Evolutionary conservation across 2,797 vertebrate genomes (phyloP).

Genomic region (Ptychobarbus kaznakovi): DNA sequence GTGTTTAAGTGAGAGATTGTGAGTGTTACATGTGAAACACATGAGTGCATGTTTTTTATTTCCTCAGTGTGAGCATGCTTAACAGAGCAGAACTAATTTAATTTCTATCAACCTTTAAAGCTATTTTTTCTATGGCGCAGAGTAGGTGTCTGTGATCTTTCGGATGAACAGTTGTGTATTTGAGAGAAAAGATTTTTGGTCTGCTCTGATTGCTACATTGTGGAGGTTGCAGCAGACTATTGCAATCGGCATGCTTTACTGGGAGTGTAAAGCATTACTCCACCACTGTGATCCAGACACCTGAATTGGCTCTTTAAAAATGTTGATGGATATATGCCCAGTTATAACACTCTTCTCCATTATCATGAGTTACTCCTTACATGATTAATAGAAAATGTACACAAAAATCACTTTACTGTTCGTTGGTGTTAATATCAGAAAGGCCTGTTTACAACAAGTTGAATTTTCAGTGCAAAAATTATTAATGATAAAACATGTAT

Average conservation of each 20-base stretch:
- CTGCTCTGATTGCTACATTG: slow-evolving; percentile 4
- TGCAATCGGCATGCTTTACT: background rate
- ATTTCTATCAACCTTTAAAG: slow-evolving; percentile 43
- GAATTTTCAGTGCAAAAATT: background rate
- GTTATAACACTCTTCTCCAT: background rate
- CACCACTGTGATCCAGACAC: slow-evolving; percentile 15
- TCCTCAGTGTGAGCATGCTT: slow-evolving; percentile 12
- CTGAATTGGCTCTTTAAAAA: slow-evolving; percentile 21
- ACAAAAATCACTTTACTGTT: background rate
- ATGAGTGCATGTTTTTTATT: slow-evolving; percentile 12
- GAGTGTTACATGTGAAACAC: slow-evolving; percentile 11
- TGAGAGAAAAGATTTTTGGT: background rate
- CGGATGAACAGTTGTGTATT: background rate
- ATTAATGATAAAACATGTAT: background rate
- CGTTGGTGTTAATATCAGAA: background rate
- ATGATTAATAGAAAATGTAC: slow-evolving; percentile 24
- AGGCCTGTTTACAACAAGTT: too few species aligned
- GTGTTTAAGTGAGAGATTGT: slow-evolving; percentile 14
- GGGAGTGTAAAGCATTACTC: background rate
- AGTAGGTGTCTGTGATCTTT: slow-evolving; percentile 19
- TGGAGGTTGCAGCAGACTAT: background rate
- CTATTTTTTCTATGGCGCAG: slow-evolving; percentile 26
- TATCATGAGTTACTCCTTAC: background rate
- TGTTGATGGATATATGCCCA: slow-evolving; percentile 16
- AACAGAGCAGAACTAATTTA: slow-evolving; percentile 43